Conservation (phyloP, 1,140 invertebrate genomes). For the Drosophila tsacasi region DNA sequence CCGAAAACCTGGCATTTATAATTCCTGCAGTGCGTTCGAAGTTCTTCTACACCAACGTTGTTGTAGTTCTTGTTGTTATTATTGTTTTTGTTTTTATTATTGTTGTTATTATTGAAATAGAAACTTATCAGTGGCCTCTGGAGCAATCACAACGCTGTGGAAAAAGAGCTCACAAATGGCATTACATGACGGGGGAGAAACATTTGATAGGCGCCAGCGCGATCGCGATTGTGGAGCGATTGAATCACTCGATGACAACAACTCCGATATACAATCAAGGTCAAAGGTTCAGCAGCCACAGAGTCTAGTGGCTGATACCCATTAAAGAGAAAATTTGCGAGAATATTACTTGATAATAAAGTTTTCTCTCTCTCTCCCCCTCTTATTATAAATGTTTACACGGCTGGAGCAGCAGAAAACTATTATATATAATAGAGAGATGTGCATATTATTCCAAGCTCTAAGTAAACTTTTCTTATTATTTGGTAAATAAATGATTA, state of each 20-base stretch:
- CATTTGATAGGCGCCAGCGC: conserved; percentile 35
- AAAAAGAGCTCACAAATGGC: conserved; percentile 24
- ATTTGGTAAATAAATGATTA: neutral
- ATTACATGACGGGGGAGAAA: conserved; percentile 32
- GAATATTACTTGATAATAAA: neutral
- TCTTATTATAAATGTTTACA: too few relatives aligned
- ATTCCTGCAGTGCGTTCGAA: neutral
- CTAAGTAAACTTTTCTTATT: neutral
- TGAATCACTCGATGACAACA: conserved; percentile 27
- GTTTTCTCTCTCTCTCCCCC: too few relatives aligned
- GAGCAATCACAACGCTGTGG: conserved; percentile 14
- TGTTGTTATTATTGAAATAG: conserved; percentile 20
- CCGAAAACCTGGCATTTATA: conserved; percentile 18
- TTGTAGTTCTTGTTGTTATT: neutral
- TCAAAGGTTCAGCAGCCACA: conserved; percentile 17
- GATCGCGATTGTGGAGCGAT: conserved; percentile 26
- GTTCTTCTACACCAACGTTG: neutral
- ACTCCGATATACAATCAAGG: conserved; percentile 35
- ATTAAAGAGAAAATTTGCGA: neutral
- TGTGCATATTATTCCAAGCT: neutral
- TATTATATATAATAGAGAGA: too few relatives aligned
- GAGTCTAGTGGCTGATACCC: neutral
- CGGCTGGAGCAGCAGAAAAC: too few relatives aligned
- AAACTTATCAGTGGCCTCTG: conserved; percentile 35
- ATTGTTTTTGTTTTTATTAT: neutral